Base-by-base conservation (phyloP, 2,888 invertebrate genomes). In the Drosophila macrospina region DNA sequence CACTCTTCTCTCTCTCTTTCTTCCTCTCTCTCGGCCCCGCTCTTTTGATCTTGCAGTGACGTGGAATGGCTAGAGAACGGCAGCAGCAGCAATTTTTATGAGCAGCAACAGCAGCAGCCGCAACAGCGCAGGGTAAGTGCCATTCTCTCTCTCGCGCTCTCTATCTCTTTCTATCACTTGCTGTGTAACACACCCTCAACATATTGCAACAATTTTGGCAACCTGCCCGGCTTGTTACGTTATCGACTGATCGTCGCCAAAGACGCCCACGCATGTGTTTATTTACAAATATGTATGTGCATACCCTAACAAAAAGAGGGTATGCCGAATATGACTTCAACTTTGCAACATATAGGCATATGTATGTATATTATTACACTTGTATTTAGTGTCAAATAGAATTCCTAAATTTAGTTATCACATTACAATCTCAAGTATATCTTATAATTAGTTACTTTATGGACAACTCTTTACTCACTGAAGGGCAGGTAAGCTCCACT, bases 171-270 rank as follows among this genome's bases (percentile, higher is more conserved):
- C 32, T 50, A 16, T 41, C 20, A 20, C 13, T 48, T 10, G 24
- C 36, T 20, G 20, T 32, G 20, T 24, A 15, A 45, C 74, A 74
- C 74, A 74, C 74, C 74, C 74, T 71, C 76, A 30, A 32, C 55
- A 39, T 57, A 85, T 80, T 85, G 79, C 83, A 76, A 74, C 77
- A 74, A 72, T 74, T 74, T 84, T 84, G 83, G 83, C 83, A 80
- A 77, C 67, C 67, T 84, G 83, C 83, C 83, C 77, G 83, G 64
- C 80, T 73, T 67, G 69, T 83, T 83, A 69, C 83, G 78, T 69
- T 85, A 80, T 80, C 76, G 76, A 68, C 69, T 69, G 71, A 66
- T 66, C 73, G 69, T 69, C 68, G 78, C 73, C 75, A 73, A 57
- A 56, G 69, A 65, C 82, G 69, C 85, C 81, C 70, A 82, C 85